Percentiles rank a stretch among this genome's conserved stretches.
Evolutionary conservation across 2,797 vertebrate genomes (phyloP).

Genomic region (Trematomus bernacchii): DNA sequence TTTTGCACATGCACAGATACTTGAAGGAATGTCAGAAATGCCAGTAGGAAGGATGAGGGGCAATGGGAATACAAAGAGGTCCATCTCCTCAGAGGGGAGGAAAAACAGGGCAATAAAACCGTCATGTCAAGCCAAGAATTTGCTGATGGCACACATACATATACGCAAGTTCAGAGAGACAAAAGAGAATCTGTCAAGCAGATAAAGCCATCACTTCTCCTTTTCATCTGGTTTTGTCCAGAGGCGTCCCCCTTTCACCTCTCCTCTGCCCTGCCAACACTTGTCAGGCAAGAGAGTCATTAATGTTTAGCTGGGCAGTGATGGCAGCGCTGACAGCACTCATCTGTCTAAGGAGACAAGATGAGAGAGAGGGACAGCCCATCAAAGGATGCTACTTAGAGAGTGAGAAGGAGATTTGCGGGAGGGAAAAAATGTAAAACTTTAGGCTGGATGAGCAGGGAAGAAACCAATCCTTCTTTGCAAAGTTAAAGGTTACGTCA

Average conservation of each 20-base stretch:
- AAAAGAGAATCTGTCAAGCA: constrained; percentile 79
- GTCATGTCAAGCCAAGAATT: constrained; percentile 83
- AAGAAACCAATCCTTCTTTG: constrained; percentile 52
- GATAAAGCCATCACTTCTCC: constrained; percentile 80
- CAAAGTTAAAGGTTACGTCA: constrained; percentile 75
- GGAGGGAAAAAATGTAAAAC: background rate
- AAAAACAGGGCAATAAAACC: constrained; percentile 83
- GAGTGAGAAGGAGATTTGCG: constrained; percentile 47
- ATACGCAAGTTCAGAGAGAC: constrained; percentile 78
- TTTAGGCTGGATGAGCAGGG: constrained; percentile 32
- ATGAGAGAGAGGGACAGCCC: constrained; percentile 75
- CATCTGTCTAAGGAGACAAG: constrained; percentile 81
- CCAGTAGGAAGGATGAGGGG: constrained; percentile 77
- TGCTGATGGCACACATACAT: constrained; percentile 88
- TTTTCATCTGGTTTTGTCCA: constrained; percentile 82
- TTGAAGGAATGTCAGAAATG: constrained; percentile 81
- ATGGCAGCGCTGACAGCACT: constrained; percentile 79
- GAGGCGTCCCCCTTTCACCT: constrained; percentile 77
- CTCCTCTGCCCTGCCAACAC: constrained; percentile 70
- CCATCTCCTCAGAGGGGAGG: constrained; percentile 71
- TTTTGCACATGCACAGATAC: constrained; percentile 33
- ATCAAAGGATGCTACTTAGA: constrained; percentile 75
- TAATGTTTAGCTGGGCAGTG: constrained; percentile 85
- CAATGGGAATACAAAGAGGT: constrained; percentile 76
- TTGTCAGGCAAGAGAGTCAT: constrained; percentile 79